Base-by-base conservation (phyloP, 2,797 vertebrate species). In the Spondyliosoma cantharus region DNA sequence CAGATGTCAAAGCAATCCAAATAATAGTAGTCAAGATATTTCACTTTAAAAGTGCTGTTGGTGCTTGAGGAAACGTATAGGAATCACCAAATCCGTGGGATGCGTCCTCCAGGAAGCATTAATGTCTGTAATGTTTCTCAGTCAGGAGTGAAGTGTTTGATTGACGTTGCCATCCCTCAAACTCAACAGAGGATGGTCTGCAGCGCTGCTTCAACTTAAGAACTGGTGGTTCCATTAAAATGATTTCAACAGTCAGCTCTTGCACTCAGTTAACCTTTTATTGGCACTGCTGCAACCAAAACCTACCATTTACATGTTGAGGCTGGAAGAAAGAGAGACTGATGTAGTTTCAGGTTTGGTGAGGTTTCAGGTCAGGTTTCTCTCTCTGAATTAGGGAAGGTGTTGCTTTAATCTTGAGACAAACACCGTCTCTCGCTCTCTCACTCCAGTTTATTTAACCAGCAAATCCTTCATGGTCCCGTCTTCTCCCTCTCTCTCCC, bases 311-410 rank as follows among this genome's bases (percentile, higher is more conserved):
- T 22, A 16, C 70, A 56, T 20, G 57, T 37, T 20, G 0, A 52
- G n/a, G 22, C 45, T 64, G 50, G 80, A 22, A n/a, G 54, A 56
- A 1, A 25, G 17, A 27, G 24, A 25, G 61, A 24, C 5, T 8
- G 54, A 52, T 76, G 58, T 9, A 52, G 57, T 78, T 83, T 79
- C 32, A 56, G 78, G 48, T 68, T 16, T 11, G 24, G 43, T 57
- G 13, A 7, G 42, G 22, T 74, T 69, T 67, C 67, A 19, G 49
- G 29, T 81, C 56, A 5, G 61, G 49, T 70, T 60, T 73, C 29
- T 42, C 11, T 48, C 16, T 48, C 32, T 37, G 32, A 37, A 8
- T 37, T 37, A 4, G 7, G 5, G 32, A 9, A 37, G 27, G 4
- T 27, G 27, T 27, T 27, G 27, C 27, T 27, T 27, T 27, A 4